Conservation (phyloP, 2,797 vertebrate species). For the Nyctibius grandis region DNA sequence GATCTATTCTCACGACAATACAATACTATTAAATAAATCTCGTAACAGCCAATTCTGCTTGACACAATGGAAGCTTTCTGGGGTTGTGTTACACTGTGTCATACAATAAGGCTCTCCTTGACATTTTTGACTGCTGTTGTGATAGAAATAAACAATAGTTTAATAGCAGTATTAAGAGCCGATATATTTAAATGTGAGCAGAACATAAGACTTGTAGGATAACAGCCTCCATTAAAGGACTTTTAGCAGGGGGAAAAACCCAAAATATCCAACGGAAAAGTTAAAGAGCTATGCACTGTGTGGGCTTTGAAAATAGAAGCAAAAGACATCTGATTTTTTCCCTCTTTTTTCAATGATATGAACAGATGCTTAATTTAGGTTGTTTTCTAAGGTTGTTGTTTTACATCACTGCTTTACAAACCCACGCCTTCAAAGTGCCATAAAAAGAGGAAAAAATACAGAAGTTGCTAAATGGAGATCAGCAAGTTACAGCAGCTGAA, state of each 20-base stretch:
- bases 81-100: background rate
- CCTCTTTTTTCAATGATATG: background rate
- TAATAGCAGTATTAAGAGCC: background rate
- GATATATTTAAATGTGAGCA: background rate
- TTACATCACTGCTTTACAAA: slow-evolving; percentile 25
- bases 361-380: slow-evolving; percentile 31
- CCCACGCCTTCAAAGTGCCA: background rate
- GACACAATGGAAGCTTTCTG: background rate
- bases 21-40: background rate
- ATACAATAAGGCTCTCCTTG: background rate
- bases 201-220: background rate
- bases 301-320: slow-evolving; percentile 6
- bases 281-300: background rate
- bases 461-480: slow-evolving; percentile 48
- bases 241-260: background rate
- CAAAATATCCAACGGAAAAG: slow-evolving; percentile 1
- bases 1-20: background rate
- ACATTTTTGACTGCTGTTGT: background rate
- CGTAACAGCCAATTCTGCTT: background rate
- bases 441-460: slow-evolving; percentile 42
- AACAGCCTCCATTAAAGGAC: background rate
- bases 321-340: background rate
- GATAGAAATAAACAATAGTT: background rate
- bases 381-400: slow-evolving; percentile 49
- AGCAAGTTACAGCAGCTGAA: slow-evolving; percentile 51